These are phyloP conservation scores for Myxocyprinus asiaticus DNA, from an alignment of 2,113 vertebrate species.

Conservation along the genomic window DNA sequence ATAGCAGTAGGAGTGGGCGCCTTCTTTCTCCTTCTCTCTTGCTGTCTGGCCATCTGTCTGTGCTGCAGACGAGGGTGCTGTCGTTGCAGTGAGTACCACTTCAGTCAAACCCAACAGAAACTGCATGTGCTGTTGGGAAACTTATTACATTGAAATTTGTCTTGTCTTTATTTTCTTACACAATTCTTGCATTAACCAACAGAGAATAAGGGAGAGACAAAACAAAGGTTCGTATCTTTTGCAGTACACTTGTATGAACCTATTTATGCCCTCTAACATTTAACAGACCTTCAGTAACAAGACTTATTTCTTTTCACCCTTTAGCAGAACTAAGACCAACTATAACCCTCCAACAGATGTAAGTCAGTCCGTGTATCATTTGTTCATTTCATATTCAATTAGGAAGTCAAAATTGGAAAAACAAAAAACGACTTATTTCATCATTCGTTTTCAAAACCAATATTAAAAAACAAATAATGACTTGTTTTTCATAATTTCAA, in stretches of 20 bases:
- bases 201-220: slow-evolving; percentile 56
- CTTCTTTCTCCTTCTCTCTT: slow-evolving; percentile 75
- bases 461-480: no score
- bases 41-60: slow-evolving; percentile 84
- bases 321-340: slow-evolving; percentile 53
- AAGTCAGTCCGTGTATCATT: slow-evolving; percentile 55
- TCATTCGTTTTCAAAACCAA: no score
- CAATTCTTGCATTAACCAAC: slow-evolving; percentile 19
- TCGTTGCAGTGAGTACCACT: slow-evolving; percentile 75
- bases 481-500: no score
- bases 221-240: slow-evolving; percentile 58
- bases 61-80: slow-evolving; percentile 85
- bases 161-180: slow-evolving; percentile 24
- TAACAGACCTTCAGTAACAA: neutral
- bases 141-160: no score
- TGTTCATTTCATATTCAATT: no score
- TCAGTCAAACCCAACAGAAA: neutral
- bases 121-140: no score
- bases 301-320: neutral
- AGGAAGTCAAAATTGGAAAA: no score
- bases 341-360: slow-evolving; percentile 68
- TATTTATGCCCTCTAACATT: neutral
- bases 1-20: slow-evolving; percentile 78
- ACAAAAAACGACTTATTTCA: no score
- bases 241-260: neutral